Evolutionary conservation across 2,888 invertebrate species (phyloP), one percentile per base, ranked within the genome.

Genomic region (Nemapogon koenigi): DNA sequence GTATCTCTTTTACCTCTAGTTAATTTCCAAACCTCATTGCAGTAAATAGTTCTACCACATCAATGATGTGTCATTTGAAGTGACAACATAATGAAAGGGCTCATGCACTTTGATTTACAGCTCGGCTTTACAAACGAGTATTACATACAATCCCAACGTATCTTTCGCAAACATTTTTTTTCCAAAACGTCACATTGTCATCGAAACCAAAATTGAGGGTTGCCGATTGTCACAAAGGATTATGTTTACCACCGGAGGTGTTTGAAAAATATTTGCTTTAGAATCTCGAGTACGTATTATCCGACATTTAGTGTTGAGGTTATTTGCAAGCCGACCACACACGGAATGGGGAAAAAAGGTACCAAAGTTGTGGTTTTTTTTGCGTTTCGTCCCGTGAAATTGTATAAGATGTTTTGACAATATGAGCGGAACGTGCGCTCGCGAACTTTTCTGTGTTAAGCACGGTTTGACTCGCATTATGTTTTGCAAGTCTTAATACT

Each of bases 371-470:
- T 45, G 51, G 48, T 46, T 49, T 48, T 53, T 55, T 55, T 52
- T 56, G 49, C 49, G 41, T 48, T 45, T 51, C 55, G 53, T 55
- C 59, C 29, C 13, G 65, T 63, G 62, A 65, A 70, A 72, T 72
- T 70, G 72, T 73, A 66, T 66, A 66, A 67, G 68, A 61, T 75
- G 70, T 78, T 76, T 69, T 75, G 75, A 78, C 78, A 76, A 76
- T 72, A 63, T 59, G 49, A 43, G 45, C 46, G 58, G 63, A 59
- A 76, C 75, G 76, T 78, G 76, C 61, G 72, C 57, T 52, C 49
- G 49, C 53, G 55, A 55, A 47, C 69, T 60, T 70, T 59, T 61
- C 65, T 62, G 59, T 68, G 68, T 76, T 72, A 72, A 66, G 55
- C 68, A 67, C 64, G 71, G 65, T 60, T 60, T 51, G 51, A 52